Evolutionary conservation across 2,113 vertebrate species (phyloP), one percentile per base, ranked within the genome.

Genomic region (Tauraco erythrolophus): DNA sequence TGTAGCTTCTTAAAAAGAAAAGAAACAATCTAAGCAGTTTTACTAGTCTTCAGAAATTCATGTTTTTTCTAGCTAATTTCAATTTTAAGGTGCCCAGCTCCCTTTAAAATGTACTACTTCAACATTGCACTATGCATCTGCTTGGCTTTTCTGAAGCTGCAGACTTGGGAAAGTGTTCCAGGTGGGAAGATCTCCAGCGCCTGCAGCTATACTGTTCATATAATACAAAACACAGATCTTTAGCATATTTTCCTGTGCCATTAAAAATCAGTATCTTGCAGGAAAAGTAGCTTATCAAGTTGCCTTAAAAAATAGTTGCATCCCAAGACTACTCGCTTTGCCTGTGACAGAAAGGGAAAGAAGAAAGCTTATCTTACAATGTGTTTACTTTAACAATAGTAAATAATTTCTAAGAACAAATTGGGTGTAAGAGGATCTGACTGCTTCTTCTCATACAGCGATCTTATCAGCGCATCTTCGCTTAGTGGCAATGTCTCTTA

Each of bases 361-460:
- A 91, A 84, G 53, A 92, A 86, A 88, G 35, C 28, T 86, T 27
- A 53, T 45, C 50, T 91, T 83, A 92, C 94, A 87, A 31, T 27
- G 10, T 84, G 60, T 84, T 96, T 84, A 78, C 10, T 89, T 89
- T 71, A 61, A 84, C 39, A 84, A 21, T 2, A 79, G 45, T 61
- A 94, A 96, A 92, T 30, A 69, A 64, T 76, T 95, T 82, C 88
- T 61, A 69, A 61, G 35, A 97, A 69, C 43, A 82, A 89, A 83
- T 28, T 53, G 30, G 17, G 50, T 85, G 57, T 69, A 96, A 82
- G 69, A 81, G 30, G 56, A 79, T 24, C 39, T 69, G 64, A 64
- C 8, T 0, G 0, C 66, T 91, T 41, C 37, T 86, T 61, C 60
- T 80, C 33, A 27, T 21, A 57, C 19, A n/a, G 43, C 48, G 87